These are phyloP conservation scores for Oreortyx pictus DNA, from an alignment of 2,797 vertebrate genomes.

Conservation along the genomic window DNA sequence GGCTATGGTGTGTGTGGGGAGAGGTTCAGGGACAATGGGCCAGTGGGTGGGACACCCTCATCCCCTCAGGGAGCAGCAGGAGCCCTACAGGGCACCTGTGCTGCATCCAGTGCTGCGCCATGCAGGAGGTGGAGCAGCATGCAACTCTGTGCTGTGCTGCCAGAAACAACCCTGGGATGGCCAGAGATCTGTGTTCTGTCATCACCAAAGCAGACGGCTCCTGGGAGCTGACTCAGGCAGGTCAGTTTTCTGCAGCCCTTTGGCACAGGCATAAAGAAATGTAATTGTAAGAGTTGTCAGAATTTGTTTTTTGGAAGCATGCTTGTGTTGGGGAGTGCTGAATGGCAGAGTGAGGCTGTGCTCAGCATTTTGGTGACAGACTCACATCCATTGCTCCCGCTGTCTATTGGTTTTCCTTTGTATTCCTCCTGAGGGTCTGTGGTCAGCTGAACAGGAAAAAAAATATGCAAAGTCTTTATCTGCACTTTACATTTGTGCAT, in stretches of 20 bases:
- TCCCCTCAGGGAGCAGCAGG: no score
- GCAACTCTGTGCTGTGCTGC: no score
- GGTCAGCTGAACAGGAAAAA: background rate
- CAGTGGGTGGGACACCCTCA: no score
- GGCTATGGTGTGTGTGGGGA: no score
- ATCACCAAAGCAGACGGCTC: background rate
- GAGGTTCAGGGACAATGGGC: no score
- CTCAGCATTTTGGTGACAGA: background rate
- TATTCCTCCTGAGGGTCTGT: background rate
- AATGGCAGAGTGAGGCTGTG: background rate
- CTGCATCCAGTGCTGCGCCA: no score
- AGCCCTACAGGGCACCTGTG: no score
- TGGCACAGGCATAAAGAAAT: background rate
- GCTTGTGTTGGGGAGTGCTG: background rate
- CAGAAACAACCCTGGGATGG: no score
- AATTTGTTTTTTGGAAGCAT: slow-evolving; percentile 15
- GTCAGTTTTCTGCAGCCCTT: background rate
- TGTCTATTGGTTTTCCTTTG: background rate
- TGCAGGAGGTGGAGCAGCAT: no score
- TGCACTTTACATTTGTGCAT: background rate
- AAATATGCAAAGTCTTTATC: background rate
- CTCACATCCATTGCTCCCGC: background rate
- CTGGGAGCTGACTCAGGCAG: background rate
- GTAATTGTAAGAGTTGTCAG: background rate
- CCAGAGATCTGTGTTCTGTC: no score